These are phyloP conservation scores for Pachyrhynchus sulphureomaculatus DNA, from an alignment of 1,140 invertebrate genomes.

Conservation along the genomic window DNA sequence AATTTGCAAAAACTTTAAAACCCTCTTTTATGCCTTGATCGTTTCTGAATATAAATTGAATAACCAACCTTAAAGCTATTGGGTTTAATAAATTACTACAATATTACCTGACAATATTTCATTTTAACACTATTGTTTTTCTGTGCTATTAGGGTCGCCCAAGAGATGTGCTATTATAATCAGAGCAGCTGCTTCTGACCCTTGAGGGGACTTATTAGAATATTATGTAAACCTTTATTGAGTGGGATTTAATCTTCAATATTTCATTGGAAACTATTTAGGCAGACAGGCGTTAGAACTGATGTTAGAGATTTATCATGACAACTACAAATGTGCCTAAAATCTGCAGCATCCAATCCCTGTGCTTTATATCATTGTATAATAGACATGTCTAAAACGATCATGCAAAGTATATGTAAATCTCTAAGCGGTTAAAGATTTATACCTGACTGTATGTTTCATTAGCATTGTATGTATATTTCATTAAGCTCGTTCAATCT, in stretches of 20 bases:
- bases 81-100: slow-evolving; percentile 8
- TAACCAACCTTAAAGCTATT: slow-evolving; percentile 9
- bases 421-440: slow-evolving; percentile 10
- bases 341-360: slow-evolving; percentile 24
- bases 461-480: too few species aligned
- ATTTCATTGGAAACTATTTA: slow-evolving; percentile 24
- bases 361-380: slow-evolving; percentile 20
- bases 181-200: background rate
- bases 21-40: slow-evolving; percentile 1
- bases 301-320: slow-evolving; percentile 25
- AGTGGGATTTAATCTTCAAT: slow-evolving; percentile 20
- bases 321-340: slow-evolving; percentile 30
- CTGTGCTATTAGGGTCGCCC: background rate
- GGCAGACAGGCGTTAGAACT: slow-evolving; percentile 2
- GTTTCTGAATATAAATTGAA: slow-evolving; percentile 16
- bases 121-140: slow-evolving; percentile 13
- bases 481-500: too few species aligned
- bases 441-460: background rate
- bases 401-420: slow-evolving; percentile 26
- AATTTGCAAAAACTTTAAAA: slow-evolving; percentile 5
- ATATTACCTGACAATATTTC: slow-evolving; percentile 19
- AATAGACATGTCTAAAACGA: slow-evolving; percentile 28
- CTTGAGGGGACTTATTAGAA: slow-evolving; percentile 1
- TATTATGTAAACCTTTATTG: slow-evolving; percentile 21
- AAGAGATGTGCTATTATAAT: background rate